Evolutionary conservation across 2,888 invertebrate genomes (phyloP).

Genomic region (Hetaerina titia): DNA sequence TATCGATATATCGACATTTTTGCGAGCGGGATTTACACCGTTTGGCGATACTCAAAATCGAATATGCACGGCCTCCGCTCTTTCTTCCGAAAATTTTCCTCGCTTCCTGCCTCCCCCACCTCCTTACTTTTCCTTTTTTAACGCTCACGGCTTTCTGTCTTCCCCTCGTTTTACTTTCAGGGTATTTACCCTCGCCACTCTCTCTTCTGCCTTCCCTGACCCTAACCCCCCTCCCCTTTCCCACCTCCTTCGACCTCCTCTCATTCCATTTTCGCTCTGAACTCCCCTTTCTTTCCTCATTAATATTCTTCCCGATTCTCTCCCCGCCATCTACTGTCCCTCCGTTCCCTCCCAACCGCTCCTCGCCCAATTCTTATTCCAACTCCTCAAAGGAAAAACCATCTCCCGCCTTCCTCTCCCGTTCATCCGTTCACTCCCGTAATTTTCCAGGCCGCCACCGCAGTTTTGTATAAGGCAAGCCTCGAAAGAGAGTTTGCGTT

Average conservation of each 20-base stretch:
- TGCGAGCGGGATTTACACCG: too few species aligned
- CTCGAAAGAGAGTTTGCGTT: not conserved
- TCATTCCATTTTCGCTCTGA: not conserved
- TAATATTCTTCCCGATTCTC: not conserved
- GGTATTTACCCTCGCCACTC: not conserved
- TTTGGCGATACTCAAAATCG: too few species aligned
- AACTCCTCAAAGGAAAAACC: not conserved
- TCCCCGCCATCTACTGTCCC: too few species aligned
- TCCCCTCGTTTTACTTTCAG: constrained; percentile 6
- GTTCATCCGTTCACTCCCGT: not conserved
- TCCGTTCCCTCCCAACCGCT: not conserved
- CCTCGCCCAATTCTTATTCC: not conserved
- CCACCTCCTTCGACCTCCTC: not conserved
- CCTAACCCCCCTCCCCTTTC: not conserved
- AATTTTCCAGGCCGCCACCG: not conserved
- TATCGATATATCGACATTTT: too few species aligned
- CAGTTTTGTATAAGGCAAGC: not conserved
- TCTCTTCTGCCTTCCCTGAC: not conserved
- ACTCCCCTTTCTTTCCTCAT: constrained; percentile 5
- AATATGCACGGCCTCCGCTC: not conserved
- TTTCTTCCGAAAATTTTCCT: not conserved
- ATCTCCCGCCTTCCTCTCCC: not conserved
- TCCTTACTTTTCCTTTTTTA: not conserved
- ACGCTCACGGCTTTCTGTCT: not conserved
- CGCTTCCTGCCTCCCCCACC: not conserved